A percentile compares a stretch with the other conserved stretches of the same genome.
Evolutionary conservation across 2,888 invertebrate genomes (phyloP).

Genomic region (Lamproptera curius): DNA sequence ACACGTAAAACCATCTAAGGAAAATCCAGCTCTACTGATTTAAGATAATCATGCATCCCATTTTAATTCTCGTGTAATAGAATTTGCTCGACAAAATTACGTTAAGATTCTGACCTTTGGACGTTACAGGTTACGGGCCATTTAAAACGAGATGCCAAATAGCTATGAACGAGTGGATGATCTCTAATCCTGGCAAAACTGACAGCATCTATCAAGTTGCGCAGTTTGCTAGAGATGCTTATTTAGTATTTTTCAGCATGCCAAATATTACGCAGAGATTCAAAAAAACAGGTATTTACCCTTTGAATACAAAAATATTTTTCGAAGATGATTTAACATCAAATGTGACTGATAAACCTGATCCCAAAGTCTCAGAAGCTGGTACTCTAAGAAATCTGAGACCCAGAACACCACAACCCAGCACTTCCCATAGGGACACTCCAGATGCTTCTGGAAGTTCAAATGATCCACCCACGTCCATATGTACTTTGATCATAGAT

Average conservation of each 20-base stretch:
- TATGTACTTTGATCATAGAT: background rate
- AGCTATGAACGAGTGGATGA: conserved; percentile 26
- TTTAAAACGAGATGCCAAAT: conserved; percentile 22
- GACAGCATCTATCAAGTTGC: conserved; percentile 24
- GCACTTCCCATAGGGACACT: too few relatives aligned
- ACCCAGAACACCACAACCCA: too few relatives aligned
- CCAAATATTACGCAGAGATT: conserved; percentile 21
- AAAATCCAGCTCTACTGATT: conserved; percentile 8
- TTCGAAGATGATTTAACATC: conserved; percentile 20
- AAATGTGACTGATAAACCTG: conserved; percentile 18
- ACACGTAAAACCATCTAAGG: conserved; percentile 18
- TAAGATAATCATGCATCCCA: conserved; percentile 1
- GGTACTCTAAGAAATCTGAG: background rate
- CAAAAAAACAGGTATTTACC: conserved; percentile 19
- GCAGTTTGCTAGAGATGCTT: conserved; percentile 23
- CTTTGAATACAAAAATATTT: conserved; percentile 20
- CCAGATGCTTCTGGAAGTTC: background rate
- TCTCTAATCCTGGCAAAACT: conserved; percentile 22
- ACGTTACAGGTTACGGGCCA: conserved; percentile 21
- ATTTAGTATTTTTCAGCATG: conserved; percentile 20
- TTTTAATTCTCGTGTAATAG: conserved; percentile 19
- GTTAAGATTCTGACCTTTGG: conserved; percentile 22
- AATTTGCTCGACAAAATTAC: conserved; percentile 23
- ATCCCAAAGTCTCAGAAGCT: background rate
- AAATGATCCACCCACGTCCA: background rate